Conservation (phyloP, 1,140 invertebrate species). For the Proctacanthus coquilletti region DNA sequence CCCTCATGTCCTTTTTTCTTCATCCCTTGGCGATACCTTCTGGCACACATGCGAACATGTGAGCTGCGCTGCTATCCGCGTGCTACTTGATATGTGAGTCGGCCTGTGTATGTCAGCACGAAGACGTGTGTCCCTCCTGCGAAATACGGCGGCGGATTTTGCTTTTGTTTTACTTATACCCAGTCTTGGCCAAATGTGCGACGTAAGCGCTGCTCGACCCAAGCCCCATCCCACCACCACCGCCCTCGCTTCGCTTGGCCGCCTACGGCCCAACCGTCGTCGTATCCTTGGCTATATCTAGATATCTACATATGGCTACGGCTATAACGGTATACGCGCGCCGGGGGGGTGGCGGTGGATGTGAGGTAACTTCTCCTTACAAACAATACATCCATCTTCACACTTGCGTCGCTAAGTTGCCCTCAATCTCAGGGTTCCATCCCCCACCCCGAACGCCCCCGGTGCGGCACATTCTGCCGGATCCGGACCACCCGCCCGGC, state of each 20-base stretch:
- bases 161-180: background rate
- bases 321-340: no score
- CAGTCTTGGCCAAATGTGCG: background rate
- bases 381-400: conserved; percentile 1
- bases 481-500: background rate
- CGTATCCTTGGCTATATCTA: no score
- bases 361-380: background rate
- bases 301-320: background rate
- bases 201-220: background rate
- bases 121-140: no score
- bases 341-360: no score
- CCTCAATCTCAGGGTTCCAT: background rate
- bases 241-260: background rate
- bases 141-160: no score
- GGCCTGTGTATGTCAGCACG: background rate
- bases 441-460: background rate
- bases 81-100: background rate
- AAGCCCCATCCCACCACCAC: background rate
- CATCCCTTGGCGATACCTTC: background rate
- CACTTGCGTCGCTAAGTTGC: background rate
- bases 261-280: no score
- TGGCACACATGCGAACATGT: background rate
- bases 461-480: background rate
- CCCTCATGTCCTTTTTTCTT: background rate
- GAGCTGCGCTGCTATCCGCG: background rate